Conservation (phyloP, 2,797 vertebrate genomes). For the Sciurus vulgaris region DNA sequence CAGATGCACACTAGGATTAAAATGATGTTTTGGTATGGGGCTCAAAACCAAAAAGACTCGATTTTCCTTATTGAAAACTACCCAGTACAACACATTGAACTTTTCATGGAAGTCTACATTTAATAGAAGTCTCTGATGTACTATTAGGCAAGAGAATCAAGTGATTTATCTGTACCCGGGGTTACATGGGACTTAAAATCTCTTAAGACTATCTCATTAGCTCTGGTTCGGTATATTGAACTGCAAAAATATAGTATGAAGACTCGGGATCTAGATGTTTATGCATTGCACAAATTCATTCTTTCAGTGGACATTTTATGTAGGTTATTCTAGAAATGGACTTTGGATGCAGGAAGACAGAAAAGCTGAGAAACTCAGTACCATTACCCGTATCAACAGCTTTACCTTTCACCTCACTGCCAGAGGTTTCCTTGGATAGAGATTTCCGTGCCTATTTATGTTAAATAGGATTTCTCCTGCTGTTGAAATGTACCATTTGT, state of each 20-base stretch:
- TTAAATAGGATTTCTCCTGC: background rate
- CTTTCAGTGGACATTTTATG: background rate
- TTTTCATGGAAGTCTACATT: conserved; percentile 27
- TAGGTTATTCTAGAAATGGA: background rate
- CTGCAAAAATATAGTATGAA: background rate
- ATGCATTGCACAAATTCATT: background rate
- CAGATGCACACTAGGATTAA: background rate
- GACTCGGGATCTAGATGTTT: background rate
- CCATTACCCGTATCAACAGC: background rate
- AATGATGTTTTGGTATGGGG: background rate
- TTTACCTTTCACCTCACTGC: background rate
- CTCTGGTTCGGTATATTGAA: background rate
- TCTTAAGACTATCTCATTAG: background rate
- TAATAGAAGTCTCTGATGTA: background rate
- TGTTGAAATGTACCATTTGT: conserved; percentile 24
- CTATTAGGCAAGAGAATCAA: background rate
- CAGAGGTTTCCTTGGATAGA: background rate
- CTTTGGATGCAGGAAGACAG: background rate
- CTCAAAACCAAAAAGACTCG: background rate
- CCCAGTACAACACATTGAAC: background rate
- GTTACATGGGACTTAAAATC: background rate
- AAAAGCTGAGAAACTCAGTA: background rate
- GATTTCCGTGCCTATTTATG: background rate
- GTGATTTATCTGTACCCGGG: background rate
- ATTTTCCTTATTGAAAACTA: background rate